These are phyloP conservation scores for Strix uralensis DNA, from an alignment of 2,113 vertebrate species.

Conservation along the genomic window DNA sequence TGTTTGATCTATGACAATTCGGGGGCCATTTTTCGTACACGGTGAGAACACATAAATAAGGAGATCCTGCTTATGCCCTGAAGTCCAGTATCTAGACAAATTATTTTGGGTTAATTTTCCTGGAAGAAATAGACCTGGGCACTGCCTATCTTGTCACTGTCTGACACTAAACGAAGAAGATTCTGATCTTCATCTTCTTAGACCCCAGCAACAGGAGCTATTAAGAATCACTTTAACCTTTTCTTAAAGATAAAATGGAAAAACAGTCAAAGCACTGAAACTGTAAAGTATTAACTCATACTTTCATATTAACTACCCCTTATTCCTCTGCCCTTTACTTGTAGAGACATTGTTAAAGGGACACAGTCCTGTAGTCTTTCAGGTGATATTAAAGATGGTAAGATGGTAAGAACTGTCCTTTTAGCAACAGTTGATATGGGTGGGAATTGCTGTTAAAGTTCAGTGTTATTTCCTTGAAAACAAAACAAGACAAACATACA, in stretches of 20 bases:
- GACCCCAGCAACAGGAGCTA: not conserved
- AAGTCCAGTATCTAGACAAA: not conserved
- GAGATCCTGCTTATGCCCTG: not conserved
- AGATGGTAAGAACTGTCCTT: not conserved
- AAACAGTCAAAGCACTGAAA: not conserved
- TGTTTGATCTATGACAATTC: not conserved
- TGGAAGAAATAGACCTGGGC: not conserved
- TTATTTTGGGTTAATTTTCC: not conserved
- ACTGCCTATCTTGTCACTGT: not conserved
- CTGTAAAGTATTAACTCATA: not conserved
- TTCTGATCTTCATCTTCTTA: not conserved
- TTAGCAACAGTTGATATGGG: not conserved
- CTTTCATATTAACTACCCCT: not conserved
- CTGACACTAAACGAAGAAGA: not conserved
- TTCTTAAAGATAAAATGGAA: not conserved
- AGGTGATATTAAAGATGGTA: not conserved
- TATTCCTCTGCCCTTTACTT: not conserved
- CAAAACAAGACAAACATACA: not conserved
- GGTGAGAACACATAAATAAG: not conserved
- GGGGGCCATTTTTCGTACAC: not conserved
- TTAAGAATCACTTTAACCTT: constrained; percentile 1
- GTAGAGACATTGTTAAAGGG: not conserved
- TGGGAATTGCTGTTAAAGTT: not conserved
- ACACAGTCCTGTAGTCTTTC: not conserved
- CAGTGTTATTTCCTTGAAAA: not conserved